Conservation (phyloP, 2,113 vertebrate species). For the Anser brachyrhynchus region DNA sequence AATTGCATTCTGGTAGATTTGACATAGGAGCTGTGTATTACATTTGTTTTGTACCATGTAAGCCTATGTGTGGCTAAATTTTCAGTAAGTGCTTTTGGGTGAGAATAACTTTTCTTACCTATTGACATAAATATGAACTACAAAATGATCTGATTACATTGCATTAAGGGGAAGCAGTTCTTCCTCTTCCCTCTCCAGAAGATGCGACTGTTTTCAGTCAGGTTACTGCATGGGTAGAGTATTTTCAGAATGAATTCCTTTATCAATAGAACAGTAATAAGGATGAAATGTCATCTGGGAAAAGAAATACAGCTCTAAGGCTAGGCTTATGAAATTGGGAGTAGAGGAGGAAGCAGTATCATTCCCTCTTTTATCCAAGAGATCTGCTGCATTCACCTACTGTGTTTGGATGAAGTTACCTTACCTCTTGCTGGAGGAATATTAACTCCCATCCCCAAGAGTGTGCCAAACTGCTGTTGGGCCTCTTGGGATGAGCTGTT, state of each 20-base stretch:
- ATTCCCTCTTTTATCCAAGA: background rate
- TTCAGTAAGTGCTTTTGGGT: background rate
- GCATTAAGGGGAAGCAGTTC: background rate
- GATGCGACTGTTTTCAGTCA: background rate
- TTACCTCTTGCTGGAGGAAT: background rate
- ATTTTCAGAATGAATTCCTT: background rate
- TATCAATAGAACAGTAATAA: background rate
- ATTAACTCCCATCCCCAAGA: background rate
- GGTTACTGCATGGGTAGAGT: background rate
- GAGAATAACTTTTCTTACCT: background rate
- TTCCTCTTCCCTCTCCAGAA: background rate
- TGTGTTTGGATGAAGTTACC: background rate
- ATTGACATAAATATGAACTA: background rate
- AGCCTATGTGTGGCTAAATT: background rate
- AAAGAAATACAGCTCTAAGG: background rate
- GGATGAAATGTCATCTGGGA: background rate
- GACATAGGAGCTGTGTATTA: background rate
- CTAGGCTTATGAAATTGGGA: background rate
- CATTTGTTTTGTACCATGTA: background rate
- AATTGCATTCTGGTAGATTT: background rate
- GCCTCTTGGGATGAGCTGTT: background rate
- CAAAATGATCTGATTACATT: background rate
- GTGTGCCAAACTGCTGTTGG: background rate
- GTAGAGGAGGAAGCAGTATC: background rate
- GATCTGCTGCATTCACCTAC: background rate